These are phyloP conservation scores for Serinus canaria DNA, from an alignment of 2,113 vertebrate genomes.

Conservation along the genomic window DNA sequence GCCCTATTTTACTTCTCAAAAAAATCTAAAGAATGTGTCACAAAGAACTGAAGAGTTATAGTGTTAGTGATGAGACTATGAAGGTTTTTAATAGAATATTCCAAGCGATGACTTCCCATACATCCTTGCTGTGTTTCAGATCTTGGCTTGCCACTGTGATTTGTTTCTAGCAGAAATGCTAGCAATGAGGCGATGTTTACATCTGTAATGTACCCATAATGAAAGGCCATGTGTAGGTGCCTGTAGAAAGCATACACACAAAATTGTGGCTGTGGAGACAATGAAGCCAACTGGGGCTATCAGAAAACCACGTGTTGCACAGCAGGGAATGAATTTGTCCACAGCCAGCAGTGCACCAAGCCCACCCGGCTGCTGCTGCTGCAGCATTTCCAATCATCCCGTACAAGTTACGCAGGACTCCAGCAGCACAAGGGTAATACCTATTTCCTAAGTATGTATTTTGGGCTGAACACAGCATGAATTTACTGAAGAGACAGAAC, in stretches of 20 bases:
- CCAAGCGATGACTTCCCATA: not conserved
- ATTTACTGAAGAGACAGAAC: not conserved
- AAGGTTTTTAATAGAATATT: not conserved
- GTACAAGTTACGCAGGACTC: accelerated
- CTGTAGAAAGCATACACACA: not conserved
- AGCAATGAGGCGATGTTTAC: not conserved
- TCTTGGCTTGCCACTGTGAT: not conserved
- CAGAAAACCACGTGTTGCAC: not conserved
- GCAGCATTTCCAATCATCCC: not conserved
- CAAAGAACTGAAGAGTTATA: not conserved
- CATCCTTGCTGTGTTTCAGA: not conserved
- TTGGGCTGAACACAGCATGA: not conserved
- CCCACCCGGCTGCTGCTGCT: not conserved
- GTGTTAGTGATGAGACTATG: not conserved
- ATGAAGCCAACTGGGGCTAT: not conserved
- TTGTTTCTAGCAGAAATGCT: not conserved
- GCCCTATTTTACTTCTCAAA: not conserved
- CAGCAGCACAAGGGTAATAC: not conserved
- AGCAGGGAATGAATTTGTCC: not conserved
- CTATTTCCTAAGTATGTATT: not conserved
- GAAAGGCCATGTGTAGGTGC: not conserved
- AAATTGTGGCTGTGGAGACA: not conserved
- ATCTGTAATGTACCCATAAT: not conserved
- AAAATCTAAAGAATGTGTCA: not conserved
- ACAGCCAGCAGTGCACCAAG: not conserved